A percentile compares a stretch with the other conserved stretches of the same genome.
Conservation (phyloP, 1,140 invertebrate species). For the Chironomus striatipennis region DNA sequence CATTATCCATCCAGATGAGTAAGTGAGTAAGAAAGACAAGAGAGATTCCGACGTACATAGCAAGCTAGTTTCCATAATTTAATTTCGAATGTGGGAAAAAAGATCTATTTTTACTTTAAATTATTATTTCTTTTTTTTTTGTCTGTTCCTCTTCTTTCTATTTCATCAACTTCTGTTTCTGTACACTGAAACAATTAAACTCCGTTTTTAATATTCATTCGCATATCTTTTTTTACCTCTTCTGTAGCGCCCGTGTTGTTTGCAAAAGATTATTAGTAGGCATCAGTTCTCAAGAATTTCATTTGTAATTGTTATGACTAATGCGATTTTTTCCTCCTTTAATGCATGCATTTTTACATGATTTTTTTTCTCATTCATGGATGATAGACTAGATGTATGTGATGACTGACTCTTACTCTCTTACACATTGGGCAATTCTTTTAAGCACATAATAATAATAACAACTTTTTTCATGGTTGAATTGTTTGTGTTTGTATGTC, state of each 20-base stretch:
- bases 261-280: neutral
- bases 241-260: neutral
- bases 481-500: no score
- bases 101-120: constrained; percentile 16
- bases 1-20: neutral
- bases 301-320: constrained; percentile 1
- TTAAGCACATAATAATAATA: neutral
- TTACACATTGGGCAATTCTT: neutral
- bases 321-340: neutral
- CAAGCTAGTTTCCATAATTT: constrained; percentile 13
- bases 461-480: no score
- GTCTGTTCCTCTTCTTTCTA: neutral
- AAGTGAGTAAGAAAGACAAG: neutral
- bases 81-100: constrained; percentile 22
- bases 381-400: neutral
- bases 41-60: neutral
- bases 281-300: constrained; percentile 7
- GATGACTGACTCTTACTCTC: neutral
- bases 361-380: neutral
- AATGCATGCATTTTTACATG: neutral
- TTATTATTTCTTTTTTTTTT: no score
- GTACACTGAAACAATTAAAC: constrained; percentile 2
- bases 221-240: neutral
- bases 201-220: constrained; percentile 2
- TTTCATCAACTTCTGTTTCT: neutral